Evolutionary conservation across 2,888 invertebrate genomes (phyloP).

Genomic region (Leptopterna dolabrata): DNA sequence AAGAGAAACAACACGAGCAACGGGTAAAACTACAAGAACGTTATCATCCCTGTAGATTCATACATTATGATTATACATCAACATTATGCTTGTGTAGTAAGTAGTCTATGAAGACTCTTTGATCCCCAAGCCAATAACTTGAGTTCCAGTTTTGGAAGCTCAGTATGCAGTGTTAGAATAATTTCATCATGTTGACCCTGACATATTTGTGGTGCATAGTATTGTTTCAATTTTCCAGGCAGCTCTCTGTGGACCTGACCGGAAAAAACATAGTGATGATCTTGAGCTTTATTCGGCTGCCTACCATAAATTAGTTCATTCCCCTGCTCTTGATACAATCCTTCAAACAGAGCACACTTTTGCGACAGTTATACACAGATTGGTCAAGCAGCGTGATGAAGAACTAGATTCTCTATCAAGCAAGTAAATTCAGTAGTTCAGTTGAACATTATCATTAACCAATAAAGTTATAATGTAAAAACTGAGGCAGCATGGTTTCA

Average conservation of each 20-base stretch:
- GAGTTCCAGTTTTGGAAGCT: too few species aligned
- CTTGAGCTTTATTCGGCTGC: conserved; percentile 88
- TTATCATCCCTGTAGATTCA: too few species aligned
- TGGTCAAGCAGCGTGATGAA: conserved; percentile 78
- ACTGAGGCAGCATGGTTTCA: too few species aligned
- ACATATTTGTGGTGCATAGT: background rate
- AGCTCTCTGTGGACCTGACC: background rate
- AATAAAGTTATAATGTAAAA: too few species aligned
- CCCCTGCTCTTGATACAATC: conserved; percentile 87
- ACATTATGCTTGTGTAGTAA: too few species aligned
- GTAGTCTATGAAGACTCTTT: background rate
- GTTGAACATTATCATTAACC: background rate
- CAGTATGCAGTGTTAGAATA: too few species aligned
- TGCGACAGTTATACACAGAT: conserved; percentile 81
- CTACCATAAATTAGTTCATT: conserved; percentile 85
- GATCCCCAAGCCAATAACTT: too few species aligned
- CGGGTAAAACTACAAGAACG: too few species aligned
- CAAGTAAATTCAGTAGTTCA: conserved; percentile 67
- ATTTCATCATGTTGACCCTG: too few species aligned
- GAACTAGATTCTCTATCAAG: conserved; percentile 78
- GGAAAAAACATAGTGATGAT: conserved; percentile 72
- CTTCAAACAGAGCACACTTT: conserved; percentile 89
- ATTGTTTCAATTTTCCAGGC: background rate
- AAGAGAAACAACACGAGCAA: too few species aligned
- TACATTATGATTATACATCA: too few species aligned